phyloP scores from a whole-genome alignment of 2,113 vertebrate species.

The Alouatta palliata region DNA sequence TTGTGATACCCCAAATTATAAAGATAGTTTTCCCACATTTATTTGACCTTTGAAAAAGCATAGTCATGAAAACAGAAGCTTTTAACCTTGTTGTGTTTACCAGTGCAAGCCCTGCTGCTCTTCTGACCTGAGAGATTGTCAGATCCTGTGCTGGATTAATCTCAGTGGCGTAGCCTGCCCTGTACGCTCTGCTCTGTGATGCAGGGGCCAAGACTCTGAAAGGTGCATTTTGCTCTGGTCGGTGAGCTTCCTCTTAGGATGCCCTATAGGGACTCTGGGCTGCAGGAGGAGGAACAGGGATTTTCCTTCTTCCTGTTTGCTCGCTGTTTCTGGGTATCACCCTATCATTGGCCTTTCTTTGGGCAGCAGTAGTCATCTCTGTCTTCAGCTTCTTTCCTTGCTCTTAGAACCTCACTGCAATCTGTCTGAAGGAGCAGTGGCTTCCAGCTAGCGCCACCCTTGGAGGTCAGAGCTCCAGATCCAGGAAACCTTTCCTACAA shows the following conservation, averaged over 20 bases:
- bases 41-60: not conserved
- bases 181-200: not conserved
- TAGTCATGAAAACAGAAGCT: not conserved
- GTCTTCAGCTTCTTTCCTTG: not conserved
- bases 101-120: not conserved
- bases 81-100: not conserved
- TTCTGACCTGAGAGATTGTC: not conserved
- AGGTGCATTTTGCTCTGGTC: not conserved
- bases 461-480: not conserved
- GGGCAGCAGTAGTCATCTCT: not conserved
- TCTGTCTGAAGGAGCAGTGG: not conserved
- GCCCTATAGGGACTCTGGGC: not conserved
- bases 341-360: not conserved
- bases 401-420: not conserved
- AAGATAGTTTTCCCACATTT: not conserved
- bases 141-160: not conserved
- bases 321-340: not conserved
- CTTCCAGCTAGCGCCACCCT: not conserved
- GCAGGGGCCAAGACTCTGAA: not conserved
- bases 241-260: not conserved
- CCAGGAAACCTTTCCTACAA: not conserved
- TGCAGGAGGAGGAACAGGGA: not conserved
- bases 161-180: not conserved
- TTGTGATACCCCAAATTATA: not conserved
- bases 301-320: not conserved